phyloP scores from a whole-genome alignment of 1,140 invertebrate species.

The Episyrphus balteatus region DNA sequence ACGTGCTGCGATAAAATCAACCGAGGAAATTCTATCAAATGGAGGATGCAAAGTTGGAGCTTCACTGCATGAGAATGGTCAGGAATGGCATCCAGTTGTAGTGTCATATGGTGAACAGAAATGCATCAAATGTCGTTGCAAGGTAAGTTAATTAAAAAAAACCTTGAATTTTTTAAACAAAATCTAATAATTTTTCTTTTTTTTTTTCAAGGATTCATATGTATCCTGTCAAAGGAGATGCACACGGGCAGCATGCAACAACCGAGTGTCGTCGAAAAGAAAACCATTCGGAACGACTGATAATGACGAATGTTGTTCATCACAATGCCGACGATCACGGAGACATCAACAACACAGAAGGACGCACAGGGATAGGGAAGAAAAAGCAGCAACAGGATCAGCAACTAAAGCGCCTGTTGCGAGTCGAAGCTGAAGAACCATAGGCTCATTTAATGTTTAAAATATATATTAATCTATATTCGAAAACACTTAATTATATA shows the following conservation, averaged over 20 bases:
- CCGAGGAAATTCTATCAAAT: slow-evolving; percentile 55
- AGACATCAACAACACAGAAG: slow-evolving; percentile 39
- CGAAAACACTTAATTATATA: too few relatives aligned
- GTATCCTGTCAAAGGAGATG: slow-evolving; percentile 68
- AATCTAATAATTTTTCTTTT: slow-evolving; percentile 4
- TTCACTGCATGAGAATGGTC: slow-evolving; percentile 61
- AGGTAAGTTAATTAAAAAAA: slow-evolving; percentile 46
- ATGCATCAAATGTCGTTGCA: slow-evolving; percentile 77
- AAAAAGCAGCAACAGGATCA: background rate
- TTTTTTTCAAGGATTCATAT: slow-evolving; percentile 57
- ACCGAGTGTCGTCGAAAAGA: slow-evolving; percentile 34
- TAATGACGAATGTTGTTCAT: slow-evolving; percentile 43
- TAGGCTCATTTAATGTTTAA: too few relatives aligned
- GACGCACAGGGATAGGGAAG: slow-evolving; percentile 3
- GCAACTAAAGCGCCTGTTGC: slow-evolving; percentile 12
- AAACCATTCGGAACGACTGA: slow-evolving; percentile 30
- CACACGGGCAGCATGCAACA: slow-evolving; percentile 54
- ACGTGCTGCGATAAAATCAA: slow-evolving; percentile 30
- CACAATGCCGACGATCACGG: slow-evolving; percentile 40
- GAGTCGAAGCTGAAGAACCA: slow-evolving; percentile 7
- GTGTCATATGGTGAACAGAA: slow-evolving; percentile 72
- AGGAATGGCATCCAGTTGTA: slow-evolving; percentile 74
- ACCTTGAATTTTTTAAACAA: background rate
- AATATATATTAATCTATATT: too few relatives aligned
- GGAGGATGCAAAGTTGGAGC: slow-evolving; percentile 68